Evolutionary conservation across 2,797 vertebrate genomes (phyloP).

Genomic region (Ctenopoma multispine): DNA sequence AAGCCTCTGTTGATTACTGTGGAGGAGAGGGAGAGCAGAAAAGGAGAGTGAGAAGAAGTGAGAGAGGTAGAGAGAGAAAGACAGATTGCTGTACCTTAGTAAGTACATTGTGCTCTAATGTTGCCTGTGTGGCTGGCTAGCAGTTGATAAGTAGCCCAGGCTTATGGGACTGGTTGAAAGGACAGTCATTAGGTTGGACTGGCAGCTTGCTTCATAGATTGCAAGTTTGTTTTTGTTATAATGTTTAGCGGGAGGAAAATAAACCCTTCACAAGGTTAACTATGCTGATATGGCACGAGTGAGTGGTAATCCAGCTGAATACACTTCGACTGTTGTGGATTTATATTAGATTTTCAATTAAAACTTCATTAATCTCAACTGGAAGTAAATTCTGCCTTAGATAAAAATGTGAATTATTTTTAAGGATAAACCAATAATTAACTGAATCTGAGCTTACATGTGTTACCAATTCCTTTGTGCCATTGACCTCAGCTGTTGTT

Average conservation of each 20-base stretch:
- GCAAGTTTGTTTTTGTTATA: constrained; percentile 57
- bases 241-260: constrained; percentile 54
- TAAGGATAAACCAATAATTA: not conserved
- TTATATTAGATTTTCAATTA: constrained; percentile 7
- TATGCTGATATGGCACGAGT: constrained; percentile 44
- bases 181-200: constrained; percentile 73
- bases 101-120: constrained; percentile 82
- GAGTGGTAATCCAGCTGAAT: constrained; percentile 2
- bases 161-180: constrained; percentile 74
- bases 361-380: constrained; percentile 11
- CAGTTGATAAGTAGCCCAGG: constrained; percentile 77
- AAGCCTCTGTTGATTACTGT: constrained; percentile 84
- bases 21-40: constrained; percentile 73
- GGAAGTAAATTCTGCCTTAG: constrained; percentile 3
- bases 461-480: not conserved
- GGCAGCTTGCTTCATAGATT: constrained; percentile 64
- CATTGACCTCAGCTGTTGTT: not conserved
- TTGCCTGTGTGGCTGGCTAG: constrained; percentile 76
- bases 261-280: constrained; percentile 48
- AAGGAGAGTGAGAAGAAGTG: constrained; percentile 59
- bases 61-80: constrained; percentile 67
- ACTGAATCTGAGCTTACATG: not conserved
- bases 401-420: constrained; percentile 15
- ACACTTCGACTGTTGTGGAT: constrained; percentile 7
- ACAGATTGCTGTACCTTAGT: constrained; percentile 78